phyloP scores from a whole-genome alignment of 2,888 invertebrate species.

The Drosophila mettleri region DNA sequence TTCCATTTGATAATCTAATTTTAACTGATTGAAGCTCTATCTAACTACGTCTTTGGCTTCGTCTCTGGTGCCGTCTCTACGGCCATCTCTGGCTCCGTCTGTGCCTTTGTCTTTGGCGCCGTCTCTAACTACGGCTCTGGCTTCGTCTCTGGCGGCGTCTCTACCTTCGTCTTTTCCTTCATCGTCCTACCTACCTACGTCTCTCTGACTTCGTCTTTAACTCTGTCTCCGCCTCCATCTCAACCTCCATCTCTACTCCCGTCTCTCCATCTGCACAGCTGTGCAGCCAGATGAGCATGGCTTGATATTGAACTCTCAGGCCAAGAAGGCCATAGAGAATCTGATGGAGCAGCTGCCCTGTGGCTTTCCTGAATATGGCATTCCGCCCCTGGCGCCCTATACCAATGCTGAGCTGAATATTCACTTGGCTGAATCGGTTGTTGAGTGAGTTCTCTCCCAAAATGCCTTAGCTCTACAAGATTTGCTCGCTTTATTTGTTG shows the following conservation, averaged over 20 bases:
- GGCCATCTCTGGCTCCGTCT: no score
- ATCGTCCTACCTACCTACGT: no score
- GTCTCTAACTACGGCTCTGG: no score
- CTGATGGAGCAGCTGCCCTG: constrained; percentile 78
- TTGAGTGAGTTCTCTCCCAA: constrained; percentile 76
- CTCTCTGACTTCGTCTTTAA: no score
- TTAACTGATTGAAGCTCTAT: constrained; percentile 7
- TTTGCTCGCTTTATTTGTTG: not conserved
- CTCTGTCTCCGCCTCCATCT: no score
- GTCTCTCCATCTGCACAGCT: constrained; percentile 37
- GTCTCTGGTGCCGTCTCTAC: no score
- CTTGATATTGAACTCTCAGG: constrained; percentile 75
- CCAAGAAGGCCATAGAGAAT: constrained; percentile 70
- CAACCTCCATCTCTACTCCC: no score
- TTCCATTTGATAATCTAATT: constrained; percentile 8
- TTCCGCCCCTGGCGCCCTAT: constrained; percentile 83
- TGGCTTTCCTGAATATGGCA: constrained; percentile 78
- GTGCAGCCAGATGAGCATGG: constrained; percentile 58
- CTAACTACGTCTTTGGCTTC: no score
- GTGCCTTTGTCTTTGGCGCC: no score
- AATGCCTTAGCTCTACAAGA: not conserved
- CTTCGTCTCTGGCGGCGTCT: no score
- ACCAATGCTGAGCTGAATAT: constrained; percentile 78
- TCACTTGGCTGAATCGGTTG: constrained; percentile 62
- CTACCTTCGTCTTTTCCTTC: no score